phyloP scores from a whole-genome alignment of 2,888 invertebrate genomes.

The Drosophila colorata region DNA sequence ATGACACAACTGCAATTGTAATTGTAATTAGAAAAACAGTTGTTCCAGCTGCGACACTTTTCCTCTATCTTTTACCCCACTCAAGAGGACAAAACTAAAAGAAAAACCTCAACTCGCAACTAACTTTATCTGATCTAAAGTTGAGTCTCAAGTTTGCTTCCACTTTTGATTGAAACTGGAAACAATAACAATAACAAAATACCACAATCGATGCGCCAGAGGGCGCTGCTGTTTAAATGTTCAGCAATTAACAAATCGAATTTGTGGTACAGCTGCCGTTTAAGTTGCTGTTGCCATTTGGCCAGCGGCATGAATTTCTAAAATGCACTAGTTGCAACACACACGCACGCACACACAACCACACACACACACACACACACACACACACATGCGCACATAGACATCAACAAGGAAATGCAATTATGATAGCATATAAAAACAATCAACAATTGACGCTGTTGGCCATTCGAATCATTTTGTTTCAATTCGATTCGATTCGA shows the following conservation, averaged over 20 bases:
- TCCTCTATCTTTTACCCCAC: not conserved
- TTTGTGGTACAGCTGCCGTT: constrained; percentile 17
- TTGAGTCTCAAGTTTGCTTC: constrained; percentile 3
- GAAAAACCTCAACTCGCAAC: constrained; percentile 13
- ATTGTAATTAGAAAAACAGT: constrained; percentile 36
- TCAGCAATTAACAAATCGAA: constrained; percentile 38
- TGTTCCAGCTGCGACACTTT: constrained; percentile 26
- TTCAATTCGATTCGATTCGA: not conserved
- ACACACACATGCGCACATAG: not conserved
- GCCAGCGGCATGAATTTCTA: constrained; percentile 8
- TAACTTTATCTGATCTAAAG: constrained; percentile 26
- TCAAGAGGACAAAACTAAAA: not conserved
- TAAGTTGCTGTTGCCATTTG: constrained; percentile 18
- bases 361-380: not conserved
- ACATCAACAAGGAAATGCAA: constrained; percentile 77
- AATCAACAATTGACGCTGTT: constrained; percentile 56
- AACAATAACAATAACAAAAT: not conserved
- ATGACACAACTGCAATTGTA: constrained; percentile 36
- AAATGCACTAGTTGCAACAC: not conserved
- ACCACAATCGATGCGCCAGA: constrained; percentile 20
- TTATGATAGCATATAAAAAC: constrained; percentile 67
- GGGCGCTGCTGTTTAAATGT: constrained; percentile 43
- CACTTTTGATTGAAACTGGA: constrained; percentile 7
- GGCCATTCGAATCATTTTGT: constrained; percentile 20
- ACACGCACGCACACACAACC: constrained; percentile 2